These are phyloP conservation scores for Ptychadena robeensis DNA, from an alignment of 2,797 vertebrate species.

Conservation along the genomic window DNA sequence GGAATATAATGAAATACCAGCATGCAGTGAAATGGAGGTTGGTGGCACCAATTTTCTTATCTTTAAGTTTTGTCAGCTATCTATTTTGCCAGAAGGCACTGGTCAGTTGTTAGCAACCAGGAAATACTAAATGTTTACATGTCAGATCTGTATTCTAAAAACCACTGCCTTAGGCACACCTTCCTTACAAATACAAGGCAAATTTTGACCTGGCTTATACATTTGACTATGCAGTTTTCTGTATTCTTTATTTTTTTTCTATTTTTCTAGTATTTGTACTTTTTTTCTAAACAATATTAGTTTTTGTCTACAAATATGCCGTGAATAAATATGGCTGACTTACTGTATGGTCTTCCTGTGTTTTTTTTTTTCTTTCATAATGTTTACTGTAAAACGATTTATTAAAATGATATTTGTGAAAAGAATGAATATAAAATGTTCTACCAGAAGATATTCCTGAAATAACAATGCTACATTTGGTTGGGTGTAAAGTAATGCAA, in stretches of 20 bases:
- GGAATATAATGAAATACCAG: background rate
- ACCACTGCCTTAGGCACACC: background rate
- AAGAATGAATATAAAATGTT: too few relatives aligned
- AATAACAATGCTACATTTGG: too few relatives aligned
- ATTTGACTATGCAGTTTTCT: conserved; percentile 21
- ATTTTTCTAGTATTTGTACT: conserved; percentile 52
- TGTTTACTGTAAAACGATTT: background rate
- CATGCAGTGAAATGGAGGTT: background rate
- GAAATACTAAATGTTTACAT: conserved; percentile 23
- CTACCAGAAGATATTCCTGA: too few relatives aligned
- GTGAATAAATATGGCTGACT: conserved; percentile 38
- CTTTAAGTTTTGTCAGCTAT: background rate
- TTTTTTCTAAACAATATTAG: conserved; percentile 33
- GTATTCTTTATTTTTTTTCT: conserved; percentile 34
- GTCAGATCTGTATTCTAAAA: background rate
- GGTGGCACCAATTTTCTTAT: background rate
- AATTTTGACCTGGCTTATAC: background rate
- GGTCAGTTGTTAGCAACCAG: background rate
- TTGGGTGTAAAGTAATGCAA: too few relatives aligned
- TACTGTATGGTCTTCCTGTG: background rate
- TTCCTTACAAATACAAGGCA: background rate
- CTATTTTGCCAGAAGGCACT: background rate
- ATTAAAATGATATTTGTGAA: background rate
- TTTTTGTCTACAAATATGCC: conserved; percentile 6
- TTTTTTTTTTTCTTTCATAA: background rate